Conservation (phyloP, 2,797 vertebrate species). For the Eptatretus atami region DNA sequence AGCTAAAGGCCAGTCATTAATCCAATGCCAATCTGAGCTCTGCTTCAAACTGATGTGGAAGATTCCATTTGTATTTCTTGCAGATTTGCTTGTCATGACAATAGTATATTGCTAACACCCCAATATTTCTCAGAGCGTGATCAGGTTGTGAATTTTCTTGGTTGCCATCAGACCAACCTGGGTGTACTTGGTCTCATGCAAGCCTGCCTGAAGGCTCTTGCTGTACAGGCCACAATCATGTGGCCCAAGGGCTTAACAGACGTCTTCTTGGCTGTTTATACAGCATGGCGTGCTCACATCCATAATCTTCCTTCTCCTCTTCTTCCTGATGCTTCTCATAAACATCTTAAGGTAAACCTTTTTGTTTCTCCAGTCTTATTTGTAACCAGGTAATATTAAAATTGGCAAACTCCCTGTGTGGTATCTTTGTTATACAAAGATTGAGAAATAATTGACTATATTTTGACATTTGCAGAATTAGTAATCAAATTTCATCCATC, state of each 20-base stretch:
- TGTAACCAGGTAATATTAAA: constrained; percentile 7
- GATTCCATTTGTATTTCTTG: too few species aligned
- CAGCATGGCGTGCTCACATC: constrained; percentile 62
- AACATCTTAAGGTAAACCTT: constrained; percentile 38
- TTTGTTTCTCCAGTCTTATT: not conserved
- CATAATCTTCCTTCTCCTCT: constrained; percentile 61
- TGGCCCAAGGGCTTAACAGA: constrained; percentile 47
- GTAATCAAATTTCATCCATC: too few species aligned
- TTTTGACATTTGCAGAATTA: too few species aligned
- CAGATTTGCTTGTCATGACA: too few species aligned
- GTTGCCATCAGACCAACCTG: constrained; percentile 44
- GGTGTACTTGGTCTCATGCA: constrained; percentile 71
- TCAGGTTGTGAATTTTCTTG: constrained; percentile 50
- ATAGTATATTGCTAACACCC: too few species aligned
- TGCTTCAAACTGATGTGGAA: too few species aligned
- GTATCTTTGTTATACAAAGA: not conserved
- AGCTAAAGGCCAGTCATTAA: too few species aligned
- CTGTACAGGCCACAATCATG: constrained; percentile 39
- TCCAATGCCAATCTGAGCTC: too few species aligned
- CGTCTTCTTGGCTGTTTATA: constrained; percentile 44
- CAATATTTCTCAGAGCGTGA: not conserved
- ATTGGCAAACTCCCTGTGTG: constrained; percentile 9
- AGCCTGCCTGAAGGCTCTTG: constrained; percentile 58
- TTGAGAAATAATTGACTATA: constrained; percentile 2
- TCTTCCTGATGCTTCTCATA: constrained; percentile 43